Percentiles rank a stretch among this genome's conserved stretches.
Conservation (phyloP, 2,888 invertebrate genomes). For the Scaptomyza cyrtandrae region DNA sequence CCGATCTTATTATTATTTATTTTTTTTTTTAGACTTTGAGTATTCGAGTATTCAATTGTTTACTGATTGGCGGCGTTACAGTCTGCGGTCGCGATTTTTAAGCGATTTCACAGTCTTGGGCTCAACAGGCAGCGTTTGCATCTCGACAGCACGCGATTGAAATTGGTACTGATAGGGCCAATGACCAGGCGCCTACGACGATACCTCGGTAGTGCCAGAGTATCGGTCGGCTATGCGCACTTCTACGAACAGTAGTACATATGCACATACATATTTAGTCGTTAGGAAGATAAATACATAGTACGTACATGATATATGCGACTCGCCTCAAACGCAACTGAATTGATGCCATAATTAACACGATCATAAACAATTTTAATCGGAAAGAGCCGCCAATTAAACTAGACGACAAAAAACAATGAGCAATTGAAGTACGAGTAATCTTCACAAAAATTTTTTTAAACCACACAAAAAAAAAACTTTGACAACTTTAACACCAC, state of each 20-base stretch:
- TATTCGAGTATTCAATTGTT: slow-evolving; percentile 5
- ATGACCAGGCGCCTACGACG: slow-evolving; percentile 19
- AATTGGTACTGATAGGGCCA: slow-evolving; percentile 36
- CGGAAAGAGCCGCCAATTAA: slow-evolving; percentile 43
- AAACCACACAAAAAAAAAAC: too few relatives aligned
- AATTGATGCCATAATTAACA: slow-evolving; percentile 31
- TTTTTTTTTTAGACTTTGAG: neutral
- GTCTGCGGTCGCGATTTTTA: neutral
- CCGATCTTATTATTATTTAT: neutral
- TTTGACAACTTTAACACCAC: neutral
- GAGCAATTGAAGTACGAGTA: neutral
- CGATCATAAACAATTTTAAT: slow-evolving; percentile 50
- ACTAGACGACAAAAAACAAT: slow-evolving; percentile 7
- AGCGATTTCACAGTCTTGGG: slow-evolving; percentile 18
- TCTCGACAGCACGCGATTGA: slow-evolving; percentile 51
- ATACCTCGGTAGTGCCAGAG: slow-evolving; percentile 38
- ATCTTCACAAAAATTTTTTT: neutral
- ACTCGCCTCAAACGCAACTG: slow-evolving; percentile 8
- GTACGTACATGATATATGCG: slow-evolving; percentile 17
- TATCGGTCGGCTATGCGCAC: neutral
- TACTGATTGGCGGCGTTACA: slow-evolving; percentile 18
- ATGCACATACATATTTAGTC: neutral
- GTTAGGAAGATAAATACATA: slow-evolving; percentile 9
- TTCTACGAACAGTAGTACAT: neutral
- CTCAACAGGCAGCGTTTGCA: slow-evolving; percentile 26